Evolutionary conservation across 2,113 vertebrate species (phyloP).

Genomic region (Oreochromis niloticus): DNA sequence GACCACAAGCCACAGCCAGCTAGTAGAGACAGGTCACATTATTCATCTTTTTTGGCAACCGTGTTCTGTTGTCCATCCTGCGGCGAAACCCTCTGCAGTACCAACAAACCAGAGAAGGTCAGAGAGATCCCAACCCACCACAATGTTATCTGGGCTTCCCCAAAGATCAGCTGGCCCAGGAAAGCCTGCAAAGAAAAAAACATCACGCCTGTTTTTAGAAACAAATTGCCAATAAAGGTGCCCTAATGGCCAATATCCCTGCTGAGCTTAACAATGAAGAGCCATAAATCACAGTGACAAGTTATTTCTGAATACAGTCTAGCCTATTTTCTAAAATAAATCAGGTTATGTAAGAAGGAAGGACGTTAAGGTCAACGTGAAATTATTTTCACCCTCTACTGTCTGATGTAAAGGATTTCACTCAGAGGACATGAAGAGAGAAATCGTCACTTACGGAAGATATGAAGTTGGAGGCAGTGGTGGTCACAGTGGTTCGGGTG

Average conservation of each 20-base stretch:
- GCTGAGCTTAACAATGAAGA: background rate
- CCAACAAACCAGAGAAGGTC: constrained; percentile 82
- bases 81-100: constrained; percentile 77
- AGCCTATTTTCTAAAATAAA: constrained; percentile 33
- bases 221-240: background rate
- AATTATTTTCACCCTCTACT: background rate
- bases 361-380: background rate
- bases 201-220: background rate
- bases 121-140: constrained; percentile 90
- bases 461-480: constrained; percentile 88
- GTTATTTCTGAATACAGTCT: constrained; percentile 7
- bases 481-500: constrained; percentile 84
- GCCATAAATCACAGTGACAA: background rate
- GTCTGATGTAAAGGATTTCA: background rate
- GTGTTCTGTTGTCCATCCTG: constrained; percentile 20
- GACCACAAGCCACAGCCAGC: background rate
- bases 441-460: constrained; percentile 78
- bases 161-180: constrained; percentile 83
- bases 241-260: background rate
- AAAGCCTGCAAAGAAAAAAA: constrained; percentile 73
- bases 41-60: constrained; percentile 52
- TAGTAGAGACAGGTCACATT: constrained; percentile 19
- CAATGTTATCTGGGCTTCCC: constrained; percentile 80
- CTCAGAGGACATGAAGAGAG: background rate
- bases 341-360: background rate